These are phyloP conservation scores for Meles meles DNA, from an alignment of 2,113 vertebrate species.

Conservation along the genomic window DNA sequence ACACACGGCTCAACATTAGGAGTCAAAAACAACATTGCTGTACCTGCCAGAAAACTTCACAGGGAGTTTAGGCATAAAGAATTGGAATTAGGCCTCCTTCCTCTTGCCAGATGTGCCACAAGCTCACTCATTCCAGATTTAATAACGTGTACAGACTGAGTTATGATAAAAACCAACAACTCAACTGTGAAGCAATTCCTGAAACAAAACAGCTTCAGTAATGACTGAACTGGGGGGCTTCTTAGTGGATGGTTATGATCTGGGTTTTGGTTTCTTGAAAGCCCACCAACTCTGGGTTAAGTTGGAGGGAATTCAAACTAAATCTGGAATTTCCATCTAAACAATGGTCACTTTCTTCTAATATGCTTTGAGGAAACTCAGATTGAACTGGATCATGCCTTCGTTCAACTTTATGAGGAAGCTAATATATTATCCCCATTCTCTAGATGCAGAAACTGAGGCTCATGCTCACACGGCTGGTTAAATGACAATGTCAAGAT, in stretches of 20 bases:
- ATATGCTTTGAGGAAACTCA: not conserved
- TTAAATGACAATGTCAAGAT: not conserved
- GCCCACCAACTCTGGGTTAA: not conserved
- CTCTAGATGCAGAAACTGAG: not conserved
- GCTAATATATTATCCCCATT: not conserved
- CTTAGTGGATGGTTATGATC: not conserved
- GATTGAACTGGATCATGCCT: not conserved
- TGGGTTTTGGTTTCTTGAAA: not conserved
- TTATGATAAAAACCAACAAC: conserved; percentile 30
- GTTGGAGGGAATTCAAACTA: not conserved
- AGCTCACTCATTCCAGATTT: not conserved
- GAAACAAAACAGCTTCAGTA: not conserved
- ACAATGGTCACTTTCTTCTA: not conserved
- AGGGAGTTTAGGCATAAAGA: not conserved
- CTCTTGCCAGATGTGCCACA: conserved; percentile 26
- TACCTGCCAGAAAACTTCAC: not conserved
- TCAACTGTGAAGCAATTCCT: conserved; percentile 19
- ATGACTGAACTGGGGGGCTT: not conserved
- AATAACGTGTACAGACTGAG: conserved; percentile 40
- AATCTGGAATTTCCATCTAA: not conserved
- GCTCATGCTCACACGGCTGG: not conserved
- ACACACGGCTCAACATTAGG: not conserved
- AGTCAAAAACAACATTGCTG: conserved; percentile 6
- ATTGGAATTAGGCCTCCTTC: not conserved
- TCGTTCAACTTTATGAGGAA: not conserved